A percentile compares a stretch with the other conserved stretches of the same genome.
phyloP scores from a whole-genome alignment of 2,888 invertebrate species.

The Tinea pellionella region DNA sequence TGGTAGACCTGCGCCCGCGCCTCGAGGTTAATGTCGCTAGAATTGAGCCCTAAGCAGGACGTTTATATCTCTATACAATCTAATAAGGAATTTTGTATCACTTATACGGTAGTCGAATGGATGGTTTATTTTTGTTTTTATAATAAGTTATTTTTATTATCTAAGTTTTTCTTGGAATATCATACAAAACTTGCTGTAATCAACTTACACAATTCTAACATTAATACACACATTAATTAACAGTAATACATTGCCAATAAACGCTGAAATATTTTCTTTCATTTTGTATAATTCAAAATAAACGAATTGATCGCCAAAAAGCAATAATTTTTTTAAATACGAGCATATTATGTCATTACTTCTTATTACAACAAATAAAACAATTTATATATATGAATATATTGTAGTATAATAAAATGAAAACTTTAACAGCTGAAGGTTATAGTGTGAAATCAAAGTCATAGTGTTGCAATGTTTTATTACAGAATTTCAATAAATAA shows the following conservation, averaged over 20 bases:
- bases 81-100: neutral
- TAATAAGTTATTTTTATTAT: neutral
- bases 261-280: no score
- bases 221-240: no score
- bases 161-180: no score
- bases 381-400: neutral
- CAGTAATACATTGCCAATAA: no score
- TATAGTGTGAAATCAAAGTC: constrained; percentile 1
- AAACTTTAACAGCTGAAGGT: neutral
- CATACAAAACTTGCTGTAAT: no score
- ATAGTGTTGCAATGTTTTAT: neutral
- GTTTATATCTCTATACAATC: constrained; percentile 1
- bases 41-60: constrained; percentile 20
- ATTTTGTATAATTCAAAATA: no score
- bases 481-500: neutral
- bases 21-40: constrained; percentile 37
- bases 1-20: constrained; percentile 18
- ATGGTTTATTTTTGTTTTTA: neutral
- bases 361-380: neutral
- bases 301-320: no score
- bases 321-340: no score
- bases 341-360: no score
- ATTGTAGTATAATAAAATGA: neutral
- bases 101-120: neutral
- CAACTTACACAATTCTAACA: no score